Percentiles rank a stretch among this genome's conserved stretches.
Evolutionary conservation across 2,113 vertebrate species (phyloP).

Genomic region (Corythaixoides concolor): DNA sequence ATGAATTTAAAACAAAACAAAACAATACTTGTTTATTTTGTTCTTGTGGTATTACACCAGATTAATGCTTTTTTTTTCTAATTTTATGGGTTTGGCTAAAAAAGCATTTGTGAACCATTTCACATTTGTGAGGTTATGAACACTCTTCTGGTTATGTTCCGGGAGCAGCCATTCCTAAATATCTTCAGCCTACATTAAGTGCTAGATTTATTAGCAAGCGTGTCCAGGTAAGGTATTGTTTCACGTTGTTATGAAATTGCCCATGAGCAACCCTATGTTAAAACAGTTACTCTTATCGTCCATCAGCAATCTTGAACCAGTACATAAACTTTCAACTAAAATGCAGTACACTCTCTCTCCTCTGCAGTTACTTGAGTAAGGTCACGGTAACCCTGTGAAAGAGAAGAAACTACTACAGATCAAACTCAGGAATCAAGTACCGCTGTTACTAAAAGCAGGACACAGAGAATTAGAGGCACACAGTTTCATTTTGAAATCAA

Average conservation of each 20-base stretch:
- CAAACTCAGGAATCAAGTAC: not conserved
- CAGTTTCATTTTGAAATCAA: not conserved
- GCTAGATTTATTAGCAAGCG: not conserved
- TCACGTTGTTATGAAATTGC: not conserved
- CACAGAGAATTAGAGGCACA: not conserved
- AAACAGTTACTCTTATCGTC: not conserved
- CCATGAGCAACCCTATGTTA: not conserved
- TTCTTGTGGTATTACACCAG: not conserved
- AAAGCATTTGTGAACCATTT: not conserved
- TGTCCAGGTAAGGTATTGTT: not conserved
- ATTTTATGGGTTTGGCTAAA: not conserved
- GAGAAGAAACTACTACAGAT: not conserved
- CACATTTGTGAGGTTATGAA: not conserved
- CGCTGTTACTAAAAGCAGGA: not conserved
- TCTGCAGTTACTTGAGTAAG: not conserved
- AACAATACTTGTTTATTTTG: not conserved
- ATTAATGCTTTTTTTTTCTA: not conserved
- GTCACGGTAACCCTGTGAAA: not conserved
- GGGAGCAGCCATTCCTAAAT: not conserved
- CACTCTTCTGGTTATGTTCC: not conserved
- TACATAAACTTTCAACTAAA: not conserved
- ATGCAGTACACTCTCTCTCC: not conserved
- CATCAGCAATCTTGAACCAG: not conserved
- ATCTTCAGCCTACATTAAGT: not conserved
- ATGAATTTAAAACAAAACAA: not conserved